Conservation (phyloP, 2,888 invertebrate genomes). For the Cecidostiba fungosa region DNA sequence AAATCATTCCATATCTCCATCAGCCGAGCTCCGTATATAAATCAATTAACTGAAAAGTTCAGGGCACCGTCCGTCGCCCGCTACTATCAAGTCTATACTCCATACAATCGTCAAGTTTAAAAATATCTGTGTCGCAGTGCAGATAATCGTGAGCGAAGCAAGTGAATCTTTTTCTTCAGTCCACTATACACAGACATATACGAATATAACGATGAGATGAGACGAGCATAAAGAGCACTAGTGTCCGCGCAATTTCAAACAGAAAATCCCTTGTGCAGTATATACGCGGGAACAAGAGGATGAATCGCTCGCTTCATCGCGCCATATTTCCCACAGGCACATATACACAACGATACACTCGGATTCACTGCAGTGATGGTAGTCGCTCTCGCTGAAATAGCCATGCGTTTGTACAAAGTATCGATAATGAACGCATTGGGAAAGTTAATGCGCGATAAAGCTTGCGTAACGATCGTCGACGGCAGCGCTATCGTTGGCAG, state of each 20-base stretch:
- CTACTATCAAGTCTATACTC: conserved; percentile 49
- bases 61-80: conserved; percentile 35
- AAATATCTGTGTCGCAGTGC: conserved; percentile 59
- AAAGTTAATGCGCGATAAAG: conserved; percentile 65
- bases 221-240: conserved; percentile 64
- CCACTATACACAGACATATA: neutral
- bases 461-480: conserved; percentile 60
- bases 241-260: conserved; percentile 72
- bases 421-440: conserved; percentile 67
- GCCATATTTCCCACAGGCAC: conserved; percentile 56
- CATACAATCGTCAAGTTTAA: conserved; percentile 54
- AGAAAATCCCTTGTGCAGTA: conserved; percentile 75
- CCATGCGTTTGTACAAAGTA: conserved; percentile 73
- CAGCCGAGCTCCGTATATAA: conserved; percentile 29
- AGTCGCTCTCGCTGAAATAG: conserved; percentile 66
- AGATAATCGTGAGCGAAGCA: conserved; percentile 16
- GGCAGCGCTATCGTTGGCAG: conserved; percentile 46
- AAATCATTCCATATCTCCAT: conserved; percentile 43
- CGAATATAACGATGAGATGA: neutral
- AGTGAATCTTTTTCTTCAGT: conserved; percentile 43
- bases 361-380: too few relatives aligned
- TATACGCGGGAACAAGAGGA: conserved; percentile 24
- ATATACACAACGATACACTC: neutral
- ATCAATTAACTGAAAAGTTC: conserved; percentile 63
- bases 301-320: conserved; percentile 73